These are phyloP conservation scores for Fukomys damarensis DNA, from an alignment of 2,113 vertebrate species.

Conservation along the genomic window DNA sequence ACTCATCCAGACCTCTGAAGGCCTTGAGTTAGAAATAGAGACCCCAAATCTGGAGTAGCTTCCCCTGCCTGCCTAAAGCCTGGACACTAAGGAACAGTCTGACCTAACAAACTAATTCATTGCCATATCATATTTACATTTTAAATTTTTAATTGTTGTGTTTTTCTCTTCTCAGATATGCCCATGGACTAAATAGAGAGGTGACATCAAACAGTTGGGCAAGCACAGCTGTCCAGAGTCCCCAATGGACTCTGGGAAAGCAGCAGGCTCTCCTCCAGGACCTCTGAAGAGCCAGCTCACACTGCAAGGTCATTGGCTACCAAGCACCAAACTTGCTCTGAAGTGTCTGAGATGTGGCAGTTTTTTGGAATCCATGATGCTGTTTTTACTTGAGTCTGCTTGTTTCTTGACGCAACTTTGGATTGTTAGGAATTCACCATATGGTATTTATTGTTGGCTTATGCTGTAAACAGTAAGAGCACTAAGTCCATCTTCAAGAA, in stretches of 20 bases:
- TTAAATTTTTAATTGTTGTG: slow-evolving; percentile 6
- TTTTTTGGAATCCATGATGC: slow-evolving; percentile 25
- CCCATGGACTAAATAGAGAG: slow-evolving; percentile 76
- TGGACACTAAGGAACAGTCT: not conserved
- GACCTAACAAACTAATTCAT: not conserved
- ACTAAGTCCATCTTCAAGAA: not conserved
- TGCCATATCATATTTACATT: not conserved
- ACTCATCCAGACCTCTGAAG: not conserved
- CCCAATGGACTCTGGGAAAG: slow-evolving; percentile 59
- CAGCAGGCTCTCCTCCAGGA: slow-evolving; percentile 41
- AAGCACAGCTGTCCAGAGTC: slow-evolving; percentile 62
- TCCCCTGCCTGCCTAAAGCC: not conserved
- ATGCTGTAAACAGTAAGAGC: slow-evolving; percentile 16
- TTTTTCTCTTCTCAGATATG: slow-evolving; percentile 16
- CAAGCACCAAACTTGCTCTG: not conserved
- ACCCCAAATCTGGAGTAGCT: not conserved
- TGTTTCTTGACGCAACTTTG: slow-evolving; percentile 24
- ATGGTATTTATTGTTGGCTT: slow-evolving; percentile 34
- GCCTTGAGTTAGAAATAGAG: not conserved
- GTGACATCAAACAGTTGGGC: slow-evolving; percentile 83
- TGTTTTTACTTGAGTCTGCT: slow-evolving; percentile 31
- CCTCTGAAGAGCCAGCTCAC: slow-evolving; percentile 15
- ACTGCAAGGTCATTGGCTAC: slow-evolving; percentile 57
- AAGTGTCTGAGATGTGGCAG: not conserved
- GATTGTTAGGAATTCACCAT: not conserved